A percentile compares a stretch with the other conserved stretches of the same genome.
phyloP scores from a whole-genome alignment of 2,888 invertebrate species.

The Agrotis exclamationis region DNA sequence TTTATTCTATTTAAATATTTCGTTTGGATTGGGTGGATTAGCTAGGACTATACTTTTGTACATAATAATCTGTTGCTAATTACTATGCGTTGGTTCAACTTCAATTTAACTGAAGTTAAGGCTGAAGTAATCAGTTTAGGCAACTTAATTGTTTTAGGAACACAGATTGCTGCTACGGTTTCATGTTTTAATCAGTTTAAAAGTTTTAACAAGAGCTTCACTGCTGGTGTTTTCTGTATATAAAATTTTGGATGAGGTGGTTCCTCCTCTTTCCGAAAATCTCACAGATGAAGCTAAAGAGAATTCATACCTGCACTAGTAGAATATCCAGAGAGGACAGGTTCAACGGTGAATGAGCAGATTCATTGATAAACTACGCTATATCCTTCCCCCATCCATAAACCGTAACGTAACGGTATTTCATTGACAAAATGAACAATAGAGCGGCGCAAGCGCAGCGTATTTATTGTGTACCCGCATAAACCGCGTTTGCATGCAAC shows the following conservation, averaged over 20 bases:
- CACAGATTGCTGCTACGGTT: conserved; percentile 30
- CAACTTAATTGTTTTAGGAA: conserved; percentile 33
- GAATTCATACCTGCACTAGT: neutral
- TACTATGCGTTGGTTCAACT: conserved; percentile 9
- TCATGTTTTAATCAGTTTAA: conserved; percentile 43
- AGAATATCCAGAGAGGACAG: neutral
- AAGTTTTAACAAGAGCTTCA: conserved; percentile 33
- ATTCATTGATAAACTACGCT: conserved; percentile 37
- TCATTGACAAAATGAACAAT: conserved; percentile 48
- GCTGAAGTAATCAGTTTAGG: conserved; percentile 35
- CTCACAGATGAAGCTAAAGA: neutral
- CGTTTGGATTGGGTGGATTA: neutral
- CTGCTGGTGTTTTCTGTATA: neutral
- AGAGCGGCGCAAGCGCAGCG: conserved; percentile 29
- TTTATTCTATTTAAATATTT: conserved; percentile 3
- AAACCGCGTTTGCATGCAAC: conserved; percentile 16
- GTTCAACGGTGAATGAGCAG: conserved; percentile 14
- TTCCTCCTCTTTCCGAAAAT: neutral
- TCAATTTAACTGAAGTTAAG: too few species aligned
- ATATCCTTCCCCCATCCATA: conserved; percentile 19
- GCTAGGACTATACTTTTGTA: conserved; percentile 1
- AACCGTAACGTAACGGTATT: conserved; percentile 36
- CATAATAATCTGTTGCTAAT: conserved; percentile 15
- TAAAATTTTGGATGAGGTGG: neutral
- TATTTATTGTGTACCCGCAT: conserved; percentile 15